A percentile compares a stretch with the other conserved stretches of the same genome.
Evolutionary conservation across 1,140 invertebrate species (phyloP).

Genomic region (Wasmannia auropunctata): DNA sequence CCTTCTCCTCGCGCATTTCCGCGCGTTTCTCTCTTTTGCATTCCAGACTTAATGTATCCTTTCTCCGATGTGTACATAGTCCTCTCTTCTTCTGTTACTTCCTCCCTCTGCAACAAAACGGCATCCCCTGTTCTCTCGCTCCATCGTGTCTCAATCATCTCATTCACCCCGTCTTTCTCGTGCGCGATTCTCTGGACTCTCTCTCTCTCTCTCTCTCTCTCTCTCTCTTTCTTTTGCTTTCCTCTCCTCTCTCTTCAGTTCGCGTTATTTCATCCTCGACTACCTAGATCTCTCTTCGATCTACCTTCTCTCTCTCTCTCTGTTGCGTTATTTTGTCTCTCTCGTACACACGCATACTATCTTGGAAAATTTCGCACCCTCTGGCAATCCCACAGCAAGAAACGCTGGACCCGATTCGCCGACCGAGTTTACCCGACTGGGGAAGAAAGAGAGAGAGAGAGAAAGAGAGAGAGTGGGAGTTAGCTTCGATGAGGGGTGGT

Average conservation of each 20-base stretch:
- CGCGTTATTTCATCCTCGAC: not conserved
- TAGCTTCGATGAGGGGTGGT: slow-evolving; percentile 39
- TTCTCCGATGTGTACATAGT: not conserved
- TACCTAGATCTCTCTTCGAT: slow-evolving; percentile 15
- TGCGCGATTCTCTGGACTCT: not conserved
- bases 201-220: not conserved
- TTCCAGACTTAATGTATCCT: slow-evolving; percentile 31
- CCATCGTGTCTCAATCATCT: slow-evolving; percentile 11
- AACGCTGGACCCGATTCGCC: slow-evolving; percentile 35
- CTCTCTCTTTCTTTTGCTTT: too few relatives aligned
- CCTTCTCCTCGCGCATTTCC: not conserved
- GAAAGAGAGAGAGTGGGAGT: not conserved
- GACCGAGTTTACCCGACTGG: slow-evolving; percentile 21
- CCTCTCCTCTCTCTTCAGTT: not conserved
- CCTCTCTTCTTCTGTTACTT: not conserved
- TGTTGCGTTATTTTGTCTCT: not conserved
- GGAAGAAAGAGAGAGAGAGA: not conserved
- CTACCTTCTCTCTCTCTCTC: not conserved
- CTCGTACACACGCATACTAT: not conserved
- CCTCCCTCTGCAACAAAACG: not conserved
- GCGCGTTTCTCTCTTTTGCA: slow-evolving; percentile 28
- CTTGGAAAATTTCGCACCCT: slow-evolving; percentile 46
- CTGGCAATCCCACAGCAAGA: slow-evolving; percentile 26
- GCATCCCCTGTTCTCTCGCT: not conserved
- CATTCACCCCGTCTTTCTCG: not conserved